phyloP scores from a whole-genome alignment of 2,113 vertebrate genomes.

The Egretta garzetta region DNA sequence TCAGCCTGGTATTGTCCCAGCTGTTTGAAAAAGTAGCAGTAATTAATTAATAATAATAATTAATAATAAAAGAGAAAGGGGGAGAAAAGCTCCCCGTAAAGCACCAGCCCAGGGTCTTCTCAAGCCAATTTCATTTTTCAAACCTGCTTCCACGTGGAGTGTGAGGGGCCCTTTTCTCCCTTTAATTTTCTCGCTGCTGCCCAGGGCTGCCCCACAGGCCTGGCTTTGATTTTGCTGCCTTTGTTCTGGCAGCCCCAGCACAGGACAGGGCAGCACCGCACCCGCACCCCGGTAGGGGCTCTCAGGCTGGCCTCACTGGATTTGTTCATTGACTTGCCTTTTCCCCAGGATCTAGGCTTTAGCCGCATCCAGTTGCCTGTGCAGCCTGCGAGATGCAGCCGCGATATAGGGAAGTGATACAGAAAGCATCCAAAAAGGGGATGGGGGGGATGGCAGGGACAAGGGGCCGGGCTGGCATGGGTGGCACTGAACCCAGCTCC shows the following conservation, averaged over 20 bases:
- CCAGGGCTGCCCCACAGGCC: not conserved
- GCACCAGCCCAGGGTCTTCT: constrained; percentile 7
- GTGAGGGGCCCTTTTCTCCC: not conserved
- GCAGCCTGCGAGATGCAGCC: constrained; percentile 3
- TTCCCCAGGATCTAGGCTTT: constrained; percentile 33
- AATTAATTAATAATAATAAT: constrained; percentile 70
- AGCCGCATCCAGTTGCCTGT: not conserved
- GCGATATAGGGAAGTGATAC: not conserved
- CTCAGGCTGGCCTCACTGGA: not conserved
- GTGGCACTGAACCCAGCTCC: not conserved
- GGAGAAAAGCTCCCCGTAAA: constrained; percentile 12
- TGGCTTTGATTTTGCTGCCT: constrained; percentile 54
- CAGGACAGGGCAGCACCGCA: not conserved
- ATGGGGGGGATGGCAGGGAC: not conserved
- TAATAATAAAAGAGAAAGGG: constrained; percentile 58
- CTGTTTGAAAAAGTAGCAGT: constrained; percentile 56
- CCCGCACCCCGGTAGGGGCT: not conserved
- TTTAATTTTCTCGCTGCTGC: not conserved
- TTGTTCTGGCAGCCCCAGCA: not conserved
- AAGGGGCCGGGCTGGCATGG: not conserved
- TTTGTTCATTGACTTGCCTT: constrained; percentile 58
- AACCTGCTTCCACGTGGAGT: not conserved
- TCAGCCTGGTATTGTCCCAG: not conserved
- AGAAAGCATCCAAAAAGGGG: not conserved
- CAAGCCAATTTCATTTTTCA: not conserved